Evolutionary conservation across 2,888 invertebrate genomes (phyloP).

Genomic region (Drosophila demipolita): DNA sequence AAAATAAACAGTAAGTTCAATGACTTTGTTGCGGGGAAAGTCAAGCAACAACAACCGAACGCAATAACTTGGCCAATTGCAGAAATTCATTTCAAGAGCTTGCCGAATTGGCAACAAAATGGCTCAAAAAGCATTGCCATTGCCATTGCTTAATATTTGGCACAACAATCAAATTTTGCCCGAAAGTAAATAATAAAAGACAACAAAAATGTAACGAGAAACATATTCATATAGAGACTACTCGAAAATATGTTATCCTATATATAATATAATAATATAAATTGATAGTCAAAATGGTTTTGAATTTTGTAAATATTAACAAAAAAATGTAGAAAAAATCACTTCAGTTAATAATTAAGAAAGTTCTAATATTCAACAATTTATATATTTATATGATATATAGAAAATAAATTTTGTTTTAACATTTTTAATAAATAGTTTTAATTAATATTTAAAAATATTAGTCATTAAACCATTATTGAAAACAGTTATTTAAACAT

Average conservation of each 20-base stretch:
- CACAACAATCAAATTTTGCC: conserved; percentile 43
- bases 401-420: not conserved
- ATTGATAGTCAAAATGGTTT: not conserved
- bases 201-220: conserved; percentile 13
- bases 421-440: not conserved
- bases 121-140: conserved; percentile 55
- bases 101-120: conserved; percentile 70
- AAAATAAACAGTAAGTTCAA: conserved; percentile 51
- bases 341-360: not conserved
- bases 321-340: not conserved
- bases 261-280: not conserved
- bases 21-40: conserved; percentile 46
- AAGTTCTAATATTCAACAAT: not conserved
- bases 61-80: conserved; percentile 65
- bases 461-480: not conserved
- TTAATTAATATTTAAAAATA: not conserved
- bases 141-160: conserved; percentile 59
- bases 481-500: not conserved
- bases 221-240: too few species aligned
- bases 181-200: conserved; percentile 23
- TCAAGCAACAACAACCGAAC: conserved; percentile 30
- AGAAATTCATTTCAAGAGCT: conserved; percentile 44
- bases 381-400: too few species aligned
- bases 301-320: not conserved
- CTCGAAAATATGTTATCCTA: not conserved